Evolutionary conservation across 2,797 vertebrate genomes (phyloP).

Genomic region (Carduelis carduelis): DNA sequence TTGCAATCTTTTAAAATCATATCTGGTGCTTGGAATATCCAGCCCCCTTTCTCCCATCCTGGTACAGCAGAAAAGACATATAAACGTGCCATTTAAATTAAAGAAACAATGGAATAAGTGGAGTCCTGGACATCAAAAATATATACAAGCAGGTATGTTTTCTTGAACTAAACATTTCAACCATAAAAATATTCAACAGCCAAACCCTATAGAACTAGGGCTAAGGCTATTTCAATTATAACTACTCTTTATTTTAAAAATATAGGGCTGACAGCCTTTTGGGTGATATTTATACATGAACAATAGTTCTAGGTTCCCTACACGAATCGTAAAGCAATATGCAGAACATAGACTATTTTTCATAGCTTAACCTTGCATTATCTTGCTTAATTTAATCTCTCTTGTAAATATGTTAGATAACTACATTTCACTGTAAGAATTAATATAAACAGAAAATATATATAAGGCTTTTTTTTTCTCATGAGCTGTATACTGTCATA

Average conservation of each 20-base stretch:
- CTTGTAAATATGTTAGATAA: conserved; percentile 71
- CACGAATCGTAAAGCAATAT: conserved; percentile 71
- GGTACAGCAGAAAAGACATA: conserved; percentile 78
- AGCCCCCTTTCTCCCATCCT: conserved; percentile 70
- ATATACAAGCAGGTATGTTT: conserved; percentile 81
- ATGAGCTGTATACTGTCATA: conserved; percentile 45
- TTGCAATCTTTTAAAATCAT: conserved; percentile 45
- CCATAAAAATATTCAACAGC: conserved; percentile 84
- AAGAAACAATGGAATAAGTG: conserved; percentile 70
- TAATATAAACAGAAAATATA: conserved; percentile 68
- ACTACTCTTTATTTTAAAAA: conserved; percentile 83
- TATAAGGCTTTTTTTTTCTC: conserved; percentile 70
- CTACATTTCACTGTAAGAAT: conserved; percentile 70
- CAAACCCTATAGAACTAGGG: conserved; percentile 86
- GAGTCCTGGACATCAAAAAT: conserved; percentile 77
- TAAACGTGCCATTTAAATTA: conserved; percentile 78
- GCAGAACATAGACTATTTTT: conserved; percentile 71
- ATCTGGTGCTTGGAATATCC: conserved; percentile 76
- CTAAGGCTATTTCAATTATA: conserved; percentile 78
- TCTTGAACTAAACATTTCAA: conserved; percentile 79
- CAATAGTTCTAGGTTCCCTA: conserved; percentile 75
- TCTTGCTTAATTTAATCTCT: conserved; percentile 73
- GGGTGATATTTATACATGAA: conserved; percentile 78
- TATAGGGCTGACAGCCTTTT: conserved; percentile 83
- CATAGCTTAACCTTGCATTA: conserved; percentile 71